Conservation (phyloP, 2,113 vertebrate species). For the Podarcis muralis region DNA sequence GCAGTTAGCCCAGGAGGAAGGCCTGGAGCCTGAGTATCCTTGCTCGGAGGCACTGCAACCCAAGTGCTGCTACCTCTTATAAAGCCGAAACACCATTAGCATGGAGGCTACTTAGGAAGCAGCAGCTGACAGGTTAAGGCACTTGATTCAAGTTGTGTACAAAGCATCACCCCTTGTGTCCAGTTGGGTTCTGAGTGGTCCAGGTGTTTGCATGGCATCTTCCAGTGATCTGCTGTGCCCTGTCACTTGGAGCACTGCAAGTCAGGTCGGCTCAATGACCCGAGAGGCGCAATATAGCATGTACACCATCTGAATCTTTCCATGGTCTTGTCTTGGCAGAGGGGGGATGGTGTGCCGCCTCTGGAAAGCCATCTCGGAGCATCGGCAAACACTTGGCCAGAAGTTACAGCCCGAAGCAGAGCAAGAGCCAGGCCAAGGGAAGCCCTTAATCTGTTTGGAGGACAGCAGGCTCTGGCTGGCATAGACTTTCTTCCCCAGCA, state of each 20-base stretch:
- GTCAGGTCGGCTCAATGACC: background rate
- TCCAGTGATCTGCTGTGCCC: background rate
- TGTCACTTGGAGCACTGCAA: background rate
- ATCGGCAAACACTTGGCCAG: conserved; percentile 54
- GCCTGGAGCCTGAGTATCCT: background rate
- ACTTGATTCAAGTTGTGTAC: background rate
- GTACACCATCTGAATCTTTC: fast-evolving
- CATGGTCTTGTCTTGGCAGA: conserved; percentile 67
- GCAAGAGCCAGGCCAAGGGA: conserved; percentile 13
- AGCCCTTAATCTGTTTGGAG: background rate
- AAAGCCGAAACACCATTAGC: no score
- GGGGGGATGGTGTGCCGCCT: conserved; percentile 83
- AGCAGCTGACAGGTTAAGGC: background rate
- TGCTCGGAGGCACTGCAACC: background rate
- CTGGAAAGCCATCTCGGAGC: conserved; percentile 81
- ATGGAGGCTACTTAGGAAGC: background rate
- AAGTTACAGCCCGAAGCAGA: conserved; percentile 22
- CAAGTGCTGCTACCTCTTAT: background rate
- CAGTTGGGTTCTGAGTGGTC: background rate
- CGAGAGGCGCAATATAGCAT: no score
- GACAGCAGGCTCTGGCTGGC: background rate
- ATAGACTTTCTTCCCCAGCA: background rate
- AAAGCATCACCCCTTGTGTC: background rate
- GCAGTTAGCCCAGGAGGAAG: background rate
- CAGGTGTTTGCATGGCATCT: background rate